Evolutionary conservation across 1,140 invertebrate genomes (phyloP).

Genomic region (Aphidius ervi): DNA sequence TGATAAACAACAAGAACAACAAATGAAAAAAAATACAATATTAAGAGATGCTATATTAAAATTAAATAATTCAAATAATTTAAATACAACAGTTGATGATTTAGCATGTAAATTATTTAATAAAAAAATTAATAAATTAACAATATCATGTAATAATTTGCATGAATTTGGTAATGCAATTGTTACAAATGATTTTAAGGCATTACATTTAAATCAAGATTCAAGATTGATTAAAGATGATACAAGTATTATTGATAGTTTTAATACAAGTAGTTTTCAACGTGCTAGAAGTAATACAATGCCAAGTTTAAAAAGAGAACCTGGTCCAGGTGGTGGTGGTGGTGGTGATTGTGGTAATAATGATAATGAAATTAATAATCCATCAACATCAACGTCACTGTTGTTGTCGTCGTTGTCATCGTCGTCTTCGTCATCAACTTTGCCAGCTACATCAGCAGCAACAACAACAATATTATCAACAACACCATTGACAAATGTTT

Average conservation of each 20-base stretch:
- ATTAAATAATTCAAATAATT: conserved; percentile 28
- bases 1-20: conserved; percentile 39
- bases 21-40: conserved; percentile 37
- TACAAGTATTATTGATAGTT: conserved; percentile 39
- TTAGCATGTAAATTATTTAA: conserved; percentile 33
- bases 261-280: conserved; percentile 42
- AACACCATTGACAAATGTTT: neutral
- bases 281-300: conserved; percentile 50
- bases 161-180: conserved; percentile 43
- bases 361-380: conserved; percentile 11
- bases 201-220: conserved; percentile 40
- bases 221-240: conserved; percentile 43
- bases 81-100: conserved; percentile 19
- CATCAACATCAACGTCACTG: too few relatives aligned
- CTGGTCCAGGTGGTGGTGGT: conserved; percentile 40
- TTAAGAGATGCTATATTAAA: conserved; percentile 48
- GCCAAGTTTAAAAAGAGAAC: conserved; percentile 47
- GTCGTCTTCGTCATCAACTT: too few relatives aligned
- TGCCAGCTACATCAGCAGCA: neutral
- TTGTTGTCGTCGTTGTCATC: too few relatives aligned
- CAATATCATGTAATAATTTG: conserved; percentile 34
- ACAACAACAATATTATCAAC: neutral
- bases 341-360: conserved; percentile 35
- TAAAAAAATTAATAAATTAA: conserved; percentile 35
- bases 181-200: conserved; percentile 47